Evolutionary conservation across 2,113 vertebrate genomes (phyloP), one percentile per base, ranked within the genome.

Genomic region (Rhabdornis inornatus): DNA sequence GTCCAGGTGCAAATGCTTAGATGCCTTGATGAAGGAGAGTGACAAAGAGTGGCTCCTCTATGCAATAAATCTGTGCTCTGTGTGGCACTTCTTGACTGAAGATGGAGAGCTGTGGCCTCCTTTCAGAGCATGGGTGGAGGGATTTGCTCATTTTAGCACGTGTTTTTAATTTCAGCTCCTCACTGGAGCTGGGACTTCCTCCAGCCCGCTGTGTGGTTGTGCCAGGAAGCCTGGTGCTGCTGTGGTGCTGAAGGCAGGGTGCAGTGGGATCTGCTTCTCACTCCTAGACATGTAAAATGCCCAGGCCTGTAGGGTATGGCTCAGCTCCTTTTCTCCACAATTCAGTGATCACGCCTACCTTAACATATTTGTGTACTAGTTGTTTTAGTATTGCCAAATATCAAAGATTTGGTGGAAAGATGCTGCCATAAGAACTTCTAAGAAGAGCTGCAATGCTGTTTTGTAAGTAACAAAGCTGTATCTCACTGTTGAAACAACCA

Each of bases 191-290:
- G 33, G 30, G 33, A 79, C 33, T 61, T 35, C 33, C 56, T 68
- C 0, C 0, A 69, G 23, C 20, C 28, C 0, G 0, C 21, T 44
- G 14, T 6, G 3, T 61, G 47, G 10, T 37, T 82, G 30, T 61
- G 15, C 10, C 63, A 37, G 53, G 45, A 87, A 59, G 19, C 0
- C 0, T n/a, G 11, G 30, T 1, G 1, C 15, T 71, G 20, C 23
- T 65, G 13, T 17, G 9, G 24, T 35, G 53, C 55, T 53, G 68
- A 69, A 76, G 28, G 49, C 12, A 55, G n/a, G 2, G 10, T 53
- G 23, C n/a, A 66, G 18, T 5, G 22, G 19, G 28, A 35, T 33
- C 30, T 59, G 4, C 23, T 71, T 83, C 70, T 68, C 44, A 11
- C 74, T 77, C 35, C 63, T 35, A 61, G 33, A n/a, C 33, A 40